Evolutionary conservation across 2,888 invertebrate species (phyloP), one percentile per base, ranked within the genome.

Genomic region (Thalpophila matura): DNA sequence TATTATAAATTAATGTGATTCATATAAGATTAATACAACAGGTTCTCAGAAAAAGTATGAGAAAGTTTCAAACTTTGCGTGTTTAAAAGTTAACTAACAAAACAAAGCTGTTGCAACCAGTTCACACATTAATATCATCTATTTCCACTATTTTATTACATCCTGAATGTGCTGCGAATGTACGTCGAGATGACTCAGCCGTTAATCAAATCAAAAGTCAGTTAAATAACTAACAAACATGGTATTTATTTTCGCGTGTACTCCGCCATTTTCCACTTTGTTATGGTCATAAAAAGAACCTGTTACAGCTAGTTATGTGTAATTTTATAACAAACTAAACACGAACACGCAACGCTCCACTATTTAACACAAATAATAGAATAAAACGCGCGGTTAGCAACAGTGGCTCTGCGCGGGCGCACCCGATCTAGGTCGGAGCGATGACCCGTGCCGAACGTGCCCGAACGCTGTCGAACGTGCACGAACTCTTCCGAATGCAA

Each of bases 381-480:
- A 80, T 80, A 77, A 77, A 73, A 60, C 54, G 42, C 53, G 58
- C 75, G 60, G 69, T 69, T 81, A 75, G 81, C 69, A 80, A 81
- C 81, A 75, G 60, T 67, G 77, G 62, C 73, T 62, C 60, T 78
- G 77, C 76, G 77, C 81, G 54, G 63, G 74, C 65, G 80, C 79
- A 72, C 47, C 77, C 60, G 83, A 90, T 83, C 86, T 89, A 69
- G 89, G 89, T 85, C 89, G 83, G 90, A 81, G 81, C 89, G 84
- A 87, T 86, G 90, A 88, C 86, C 89, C 86, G 86, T 67, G 76
- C 79, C 79, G 79, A 83, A 67, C 60, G 67, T 50, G 33, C 54
- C 76, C 83, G 86, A 84, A 58, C 63, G 33, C 47, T 54, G 38
- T 64, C 84, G 83, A 81, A 37, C 57, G 24, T n/a, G 14, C 49